phyloP scores from a whole-genome alignment of 2,797 vertebrate genomes.

The Smutsia gigantea region DNA sequence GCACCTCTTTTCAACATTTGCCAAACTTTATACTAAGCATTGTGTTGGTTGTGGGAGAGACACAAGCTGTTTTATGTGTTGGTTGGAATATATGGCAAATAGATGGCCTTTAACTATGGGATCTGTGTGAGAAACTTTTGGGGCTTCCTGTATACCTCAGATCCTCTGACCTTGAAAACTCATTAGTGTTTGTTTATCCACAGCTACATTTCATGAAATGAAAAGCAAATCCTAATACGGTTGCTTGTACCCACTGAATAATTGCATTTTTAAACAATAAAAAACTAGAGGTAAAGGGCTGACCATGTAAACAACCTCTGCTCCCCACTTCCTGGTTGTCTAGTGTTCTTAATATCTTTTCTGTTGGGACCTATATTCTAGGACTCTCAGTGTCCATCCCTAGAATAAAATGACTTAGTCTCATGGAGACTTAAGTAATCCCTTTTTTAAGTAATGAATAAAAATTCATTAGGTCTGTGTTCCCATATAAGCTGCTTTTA shows the following conservation, averaged over 20 bases:
- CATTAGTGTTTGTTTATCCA: slow-evolving; percentile 73
- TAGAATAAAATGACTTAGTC: neutral
- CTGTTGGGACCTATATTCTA: neutral
- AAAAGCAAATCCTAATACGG: slow-evolving; percentile 51
- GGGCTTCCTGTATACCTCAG: slow-evolving; percentile 10
- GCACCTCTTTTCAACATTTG: neutral
- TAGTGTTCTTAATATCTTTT: neutral
- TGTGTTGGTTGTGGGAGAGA: neutral
- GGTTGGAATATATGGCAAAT: slow-evolving; percentile 32
- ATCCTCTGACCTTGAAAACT: slow-evolving; percentile 63
- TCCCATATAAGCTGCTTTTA: neutral
- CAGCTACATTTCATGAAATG: slow-evolving; percentile 58
- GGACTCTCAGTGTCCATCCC: slow-evolving; percentile 12
- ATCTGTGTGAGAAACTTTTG: slow-evolving; percentile 19
- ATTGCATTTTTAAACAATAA: slow-evolving; percentile 61
- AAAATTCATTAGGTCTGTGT: slow-evolving; percentile 1
- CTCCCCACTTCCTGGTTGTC: neutral
- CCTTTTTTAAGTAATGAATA: neutral
- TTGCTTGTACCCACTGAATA: slow-evolving; percentile 10
- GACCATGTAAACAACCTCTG: neutral
- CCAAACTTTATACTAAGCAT: neutral
- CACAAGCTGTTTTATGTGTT: neutral
- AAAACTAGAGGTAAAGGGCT: slow-evolving; percentile 35
- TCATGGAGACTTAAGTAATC: slow-evolving; percentile 20
- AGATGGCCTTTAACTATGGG: slow-evolving; percentile 31